Evolutionary conservation across 2,888 invertebrate genomes (phyloP).

Genomic region (Drosophila rubida): DNA sequence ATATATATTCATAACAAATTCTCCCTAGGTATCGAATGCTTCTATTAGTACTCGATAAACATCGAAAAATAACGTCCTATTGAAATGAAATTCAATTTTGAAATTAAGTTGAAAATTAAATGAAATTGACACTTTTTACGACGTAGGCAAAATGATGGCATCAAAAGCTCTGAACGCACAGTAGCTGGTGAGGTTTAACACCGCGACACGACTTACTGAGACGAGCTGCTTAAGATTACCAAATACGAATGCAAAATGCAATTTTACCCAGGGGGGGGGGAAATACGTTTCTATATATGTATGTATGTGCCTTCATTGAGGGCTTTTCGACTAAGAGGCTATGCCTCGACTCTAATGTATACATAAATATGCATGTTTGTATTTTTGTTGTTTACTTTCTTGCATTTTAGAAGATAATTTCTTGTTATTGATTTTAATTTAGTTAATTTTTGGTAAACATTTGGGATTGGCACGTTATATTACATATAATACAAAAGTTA

Average conservation of each 20-base stretch:
- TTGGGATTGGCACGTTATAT: slow-evolving; percentile 74
- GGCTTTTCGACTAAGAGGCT: slow-evolving; percentile 65
- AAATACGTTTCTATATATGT: slow-evolving; percentile 9
- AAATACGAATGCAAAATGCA: slow-evolving; percentile 9
- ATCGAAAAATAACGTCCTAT: neutral
- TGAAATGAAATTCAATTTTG: neutral
- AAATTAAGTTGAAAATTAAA: slow-evolving; percentile 12
- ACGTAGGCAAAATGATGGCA: slow-evolving; percentile 24
- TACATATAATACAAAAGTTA: slow-evolving; percentile 75
- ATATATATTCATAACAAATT: slow-evolving; percentile 37
- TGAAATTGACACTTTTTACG: slow-evolving; percentile 60
- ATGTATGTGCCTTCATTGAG: slow-evolving; percentile 30
- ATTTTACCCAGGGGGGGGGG: neutral
- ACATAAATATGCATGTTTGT: slow-evolving; percentile 48
- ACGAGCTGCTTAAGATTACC: neutral
- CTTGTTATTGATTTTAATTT: slow-evolving; percentile 19
- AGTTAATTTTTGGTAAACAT: slow-evolving; percentile 43
- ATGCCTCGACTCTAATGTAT: slow-evolving; percentile 73
- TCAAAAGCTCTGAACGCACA: neutral
- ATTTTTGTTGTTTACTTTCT: slow-evolving; percentile 7
- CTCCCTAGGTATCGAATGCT: slow-evolving; percentile 33
- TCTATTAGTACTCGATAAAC: slow-evolving; percentile 8
- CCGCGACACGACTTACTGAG: slow-evolving; percentile 14
- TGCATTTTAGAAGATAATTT: slow-evolving; percentile 8
- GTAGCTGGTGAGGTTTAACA: slow-evolving; percentile 12